Percentiles rank a stretch among this genome's conserved stretches.
These are phyloP conservation scores for Mirounga angustirostris DNA, from an alignment of 2,113 vertebrate genomes.

Conservation along the genomic window DNA sequence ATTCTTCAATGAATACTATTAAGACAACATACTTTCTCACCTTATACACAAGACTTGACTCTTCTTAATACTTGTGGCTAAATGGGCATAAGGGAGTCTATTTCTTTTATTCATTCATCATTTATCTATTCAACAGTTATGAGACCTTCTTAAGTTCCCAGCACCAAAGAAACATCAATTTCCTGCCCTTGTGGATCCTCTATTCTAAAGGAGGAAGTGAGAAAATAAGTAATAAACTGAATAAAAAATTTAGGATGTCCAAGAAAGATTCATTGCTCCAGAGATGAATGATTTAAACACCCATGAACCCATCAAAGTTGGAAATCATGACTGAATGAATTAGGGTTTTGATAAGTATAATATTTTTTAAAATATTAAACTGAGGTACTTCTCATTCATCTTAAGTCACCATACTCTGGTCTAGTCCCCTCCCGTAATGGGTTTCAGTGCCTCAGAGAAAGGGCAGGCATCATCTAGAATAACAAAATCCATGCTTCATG, in stretches of 20 bases:
- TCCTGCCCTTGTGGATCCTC: not conserved
- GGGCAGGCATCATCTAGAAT: not conserved
- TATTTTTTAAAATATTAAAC: constrained; percentile 61
- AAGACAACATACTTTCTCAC: not conserved
- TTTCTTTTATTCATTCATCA: not conserved
- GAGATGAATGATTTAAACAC: not conserved
- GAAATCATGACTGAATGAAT: constrained; percentile 47
- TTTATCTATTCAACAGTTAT: constrained; percentile 28
- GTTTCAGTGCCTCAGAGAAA: constrained; percentile 16
- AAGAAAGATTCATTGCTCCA: constrained; percentile 45
- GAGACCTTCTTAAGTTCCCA: not conserved
- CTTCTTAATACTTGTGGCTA: not conserved
- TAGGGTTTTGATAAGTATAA: constrained; percentile 12
- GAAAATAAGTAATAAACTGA: not conserved
- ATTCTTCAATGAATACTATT: not conserved
- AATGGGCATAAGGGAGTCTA: not conserved
- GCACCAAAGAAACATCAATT: not conserved
- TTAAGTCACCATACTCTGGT: not conserved
- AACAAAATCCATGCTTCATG: not conserved
- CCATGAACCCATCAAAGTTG: not conserved
- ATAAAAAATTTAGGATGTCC: constrained; percentile 8
- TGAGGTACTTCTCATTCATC: constrained; percentile 22
- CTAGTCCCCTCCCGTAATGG: not conserved
- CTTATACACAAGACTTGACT: not conserved
- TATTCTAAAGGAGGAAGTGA: not conserved